Evolutionary conservation across 2,888 invertebrate genomes (phyloP), one percentile per base, ranked within the genome.

Genomic region (Catocala fraxini): DNA sequence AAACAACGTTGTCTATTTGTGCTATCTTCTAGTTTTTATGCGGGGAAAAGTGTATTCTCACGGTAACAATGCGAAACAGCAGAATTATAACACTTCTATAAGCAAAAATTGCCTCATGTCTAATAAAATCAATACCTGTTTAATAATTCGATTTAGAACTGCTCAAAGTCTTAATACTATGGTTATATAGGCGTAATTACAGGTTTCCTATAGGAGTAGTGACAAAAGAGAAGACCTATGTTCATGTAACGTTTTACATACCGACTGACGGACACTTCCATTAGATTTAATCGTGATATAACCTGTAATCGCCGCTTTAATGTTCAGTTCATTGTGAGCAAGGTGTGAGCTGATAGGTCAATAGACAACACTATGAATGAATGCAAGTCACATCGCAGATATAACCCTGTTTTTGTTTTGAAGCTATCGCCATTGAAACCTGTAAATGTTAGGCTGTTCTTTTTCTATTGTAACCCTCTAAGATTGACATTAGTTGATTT

Each of bases 251-350:
- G 42, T 54, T 59, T 56, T 51, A 63, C 64, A 56, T 54, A 51
- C 9, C 49, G 58, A 45, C 65, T 77, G 77, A 75, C 70, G 67
- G 68, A 61, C 77, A 68, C 65, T 70, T 73, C 68, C 65, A 75
- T 73, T 76, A 79, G 51, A 67, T 64, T 65, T 56, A 7, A 55
- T 52, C 43, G 56, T 51, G 45, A 60, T 56, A 55, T 56, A 55
- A 34, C 4, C 33, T 67, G 59, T 79, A 75, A 75, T 75, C 56
- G 54, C 60, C 49, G 53, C 47, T 48, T 67, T 58, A 70, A 77
- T 75, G 74, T 73, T 63, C 59, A 58, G 57, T 25, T 7, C 60
- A 59, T 64, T 62, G 65, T 41, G 69, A 68, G 68, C 62, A 67
- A 15, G 13, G 46, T 46, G 7, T 39, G 35, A 39, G 35, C 35